These are phyloP conservation scores for Philypnodon macrostomus DNA, from an alignment of 2,797 vertebrate genomes.

Conservation along the genomic window DNA sequence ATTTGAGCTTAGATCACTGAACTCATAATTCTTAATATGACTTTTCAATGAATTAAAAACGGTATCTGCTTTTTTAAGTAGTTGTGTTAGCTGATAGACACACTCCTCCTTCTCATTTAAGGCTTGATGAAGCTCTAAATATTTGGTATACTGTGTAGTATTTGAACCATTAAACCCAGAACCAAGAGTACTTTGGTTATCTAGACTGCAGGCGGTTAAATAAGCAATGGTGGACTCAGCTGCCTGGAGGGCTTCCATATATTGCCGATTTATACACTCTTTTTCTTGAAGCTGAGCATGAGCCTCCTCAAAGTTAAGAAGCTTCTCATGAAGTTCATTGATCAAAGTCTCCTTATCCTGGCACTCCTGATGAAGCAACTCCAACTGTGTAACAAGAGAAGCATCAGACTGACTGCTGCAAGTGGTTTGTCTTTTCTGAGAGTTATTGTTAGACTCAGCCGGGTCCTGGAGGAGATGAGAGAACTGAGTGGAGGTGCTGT, in stretches of 20 bases:
- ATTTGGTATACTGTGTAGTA: constrained; percentile 41
- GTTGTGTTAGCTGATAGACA: constrained; percentile 63
- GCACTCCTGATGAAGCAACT: constrained; percentile 78
- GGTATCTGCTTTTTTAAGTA: constrained; percentile 64
- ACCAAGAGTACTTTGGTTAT: constrained; percentile 60
- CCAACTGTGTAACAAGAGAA: constrained; percentile 67
- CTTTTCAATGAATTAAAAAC: constrained; percentile 18
- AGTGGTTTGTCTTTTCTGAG: constrained; percentile 22
- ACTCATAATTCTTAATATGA: constrained; percentile 39
- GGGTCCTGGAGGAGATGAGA: constrained; percentile 25
- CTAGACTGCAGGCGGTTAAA: constrained; percentile 78
- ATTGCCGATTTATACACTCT: constrained; percentile 61
- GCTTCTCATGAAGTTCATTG: constrained; percentile 65
- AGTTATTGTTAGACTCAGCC: constrained; percentile 22
- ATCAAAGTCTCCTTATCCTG: constrained; percentile 77
- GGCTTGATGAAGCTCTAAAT: constrained; percentile 60
- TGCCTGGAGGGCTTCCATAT: constrained; percentile 69
- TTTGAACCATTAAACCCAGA: constrained; percentile 34
- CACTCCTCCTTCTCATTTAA: constrained; percentile 68
- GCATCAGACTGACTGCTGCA: constrained; percentile 28
- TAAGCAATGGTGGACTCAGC: constrained; percentile 80
- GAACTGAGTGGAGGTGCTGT: constrained; percentile 28
- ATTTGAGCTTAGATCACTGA: constrained; percentile 48
- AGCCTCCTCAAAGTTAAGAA: constrained; percentile 63
- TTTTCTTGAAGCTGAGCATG: constrained; percentile 70